Base-by-base conservation (phyloP, 2,888 invertebrate species). In the Oxycera nigricornis region DNA sequence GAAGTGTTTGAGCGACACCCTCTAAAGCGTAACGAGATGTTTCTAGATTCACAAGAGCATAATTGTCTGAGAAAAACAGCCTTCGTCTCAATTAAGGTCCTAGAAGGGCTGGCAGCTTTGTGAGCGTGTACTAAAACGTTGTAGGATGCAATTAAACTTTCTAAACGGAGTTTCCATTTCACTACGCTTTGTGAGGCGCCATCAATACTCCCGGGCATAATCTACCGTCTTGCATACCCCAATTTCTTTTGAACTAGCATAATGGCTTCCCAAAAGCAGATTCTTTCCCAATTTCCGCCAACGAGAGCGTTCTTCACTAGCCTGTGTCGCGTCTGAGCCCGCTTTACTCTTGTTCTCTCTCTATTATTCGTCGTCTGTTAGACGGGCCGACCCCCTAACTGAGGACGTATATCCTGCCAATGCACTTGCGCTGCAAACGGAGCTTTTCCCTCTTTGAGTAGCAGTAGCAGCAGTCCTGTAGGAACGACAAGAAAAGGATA, bases 371-470 rank as follows among this genome's bases (percentile, higher is more conserved):
- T 35, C 22, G 22, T 30, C 30, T 22, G 22, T 28, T 26, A 4
- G 9, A n/a, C 59, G 7, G 59, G 14, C 24, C n/a, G 24, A 41
- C 41, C 24, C 65, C 65, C 65, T 14, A 22, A 4, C 2, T 57
- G 61, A 24, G 2, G 20, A 39, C 30, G 26, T 59, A 26, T 35
- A 30, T n/a, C 11, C 65, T 41, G 17, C 30, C 14, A 52, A 70
- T 70, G 70, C 55, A 70, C 70, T 70, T 70, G 70, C 70, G 70
- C 70, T 55, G 35, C 70, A 31, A 65, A 52, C 2, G 35, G 31
- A 70, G 70, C 70, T 70, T 70, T 68, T 55, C 50, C 50, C 70
- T 70, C 20, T 70, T 65, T 4, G 39, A 26, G 4, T 65, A 24
- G 41, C 22, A 70, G 31, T 55, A 55, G 70, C 11, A 70, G 52